Conservation (phyloP, 2,113 vertebrate species). For the Scomber japonicus region DNA sequence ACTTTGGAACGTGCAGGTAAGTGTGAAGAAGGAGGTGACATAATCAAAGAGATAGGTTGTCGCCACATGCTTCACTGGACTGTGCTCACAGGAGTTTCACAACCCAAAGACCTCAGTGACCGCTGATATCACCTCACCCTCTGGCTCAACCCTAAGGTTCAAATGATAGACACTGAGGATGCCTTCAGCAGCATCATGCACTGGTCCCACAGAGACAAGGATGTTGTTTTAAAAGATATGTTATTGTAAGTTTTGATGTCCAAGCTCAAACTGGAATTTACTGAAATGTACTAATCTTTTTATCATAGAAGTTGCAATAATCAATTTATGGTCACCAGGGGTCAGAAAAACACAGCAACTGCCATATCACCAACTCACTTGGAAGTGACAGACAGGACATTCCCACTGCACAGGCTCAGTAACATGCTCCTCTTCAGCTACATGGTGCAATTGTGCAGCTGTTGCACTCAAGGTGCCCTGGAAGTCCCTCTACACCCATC, state of each 20-base stretch:
- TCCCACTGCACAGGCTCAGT: conserved; percentile 85
- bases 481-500: conserved; percentile 92
- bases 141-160: conserved; percentile 43
- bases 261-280: neutral
- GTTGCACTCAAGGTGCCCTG: conserved; percentile 93
- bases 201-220: neutral
- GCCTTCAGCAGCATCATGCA: conserved; percentile 21
- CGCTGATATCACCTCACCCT: conserved; percentile 22
- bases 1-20: neutral
- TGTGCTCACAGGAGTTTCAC: conserved; percentile 73
- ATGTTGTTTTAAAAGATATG: neutral
- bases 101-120: conserved; percentile 57
- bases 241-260: too few species aligned
- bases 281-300: neutral
- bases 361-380: too few species aligned
- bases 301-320: neutral
- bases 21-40: conserved; percentile 22
- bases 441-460: conserved; percentile 81
- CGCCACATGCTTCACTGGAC: conserved; percentile 62
- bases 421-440: conserved; percentile 84
- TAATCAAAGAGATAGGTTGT: conserved; percentile 43
- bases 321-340: neutral
- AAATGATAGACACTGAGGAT: conserved; percentile 13
- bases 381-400: conserved; percentile 92
- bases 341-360: neutral